phyloP scores from a whole-genome alignment of 2,888 invertebrate species.

The Merodon equestris region DNA sequence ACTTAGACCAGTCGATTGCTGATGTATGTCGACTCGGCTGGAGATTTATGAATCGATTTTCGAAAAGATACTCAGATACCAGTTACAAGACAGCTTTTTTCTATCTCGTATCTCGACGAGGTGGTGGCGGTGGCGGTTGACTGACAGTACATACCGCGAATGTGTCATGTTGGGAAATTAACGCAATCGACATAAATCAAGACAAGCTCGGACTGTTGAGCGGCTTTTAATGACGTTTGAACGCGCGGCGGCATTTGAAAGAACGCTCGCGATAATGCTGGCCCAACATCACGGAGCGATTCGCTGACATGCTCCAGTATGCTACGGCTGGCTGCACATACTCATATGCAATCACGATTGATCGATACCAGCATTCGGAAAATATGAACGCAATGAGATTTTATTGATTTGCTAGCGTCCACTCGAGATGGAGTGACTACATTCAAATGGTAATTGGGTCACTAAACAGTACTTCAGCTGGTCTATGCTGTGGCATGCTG shows the following conservation, averaged over 20 bases:
- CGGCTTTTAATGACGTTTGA: slow-evolving; percentile 12
- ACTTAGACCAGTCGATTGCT: slow-evolving; percentile 41
- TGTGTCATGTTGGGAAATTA: slow-evolving; percentile 67
- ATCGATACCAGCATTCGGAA: slow-evolving; percentile 52
- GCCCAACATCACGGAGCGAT: too few species aligned
- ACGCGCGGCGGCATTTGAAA: slow-evolving; percentile 43
- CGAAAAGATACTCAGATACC: slow-evolving; percentile 21
- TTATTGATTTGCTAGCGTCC: slow-evolving; percentile 51
- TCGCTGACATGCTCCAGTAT: too few species aligned
- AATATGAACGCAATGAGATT: slow-evolving; percentile 52
- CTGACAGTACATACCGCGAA: slow-evolving; percentile 51
- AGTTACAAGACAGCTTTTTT: slow-evolving; percentile 10
- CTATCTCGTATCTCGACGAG: too few species aligned
- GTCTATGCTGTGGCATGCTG: too few species aligned
- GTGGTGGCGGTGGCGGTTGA: slow-evolving; percentile 7
- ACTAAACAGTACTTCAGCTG: slow-evolving; percentile 1
- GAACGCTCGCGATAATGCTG: slow-evolving; percentile 25
- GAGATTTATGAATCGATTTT: slow-evolving; percentile 66
- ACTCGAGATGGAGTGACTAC: not conserved
- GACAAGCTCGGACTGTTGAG: slow-evolving; percentile 28
- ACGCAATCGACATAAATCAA: slow-evolving; percentile 65
- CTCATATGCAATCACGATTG: slow-evolving; percentile 37
- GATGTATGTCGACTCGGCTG: slow-evolving; percentile 50
- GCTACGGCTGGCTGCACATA: slow-evolving; percentile 13
- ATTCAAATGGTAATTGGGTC: slow-evolving; percentile 26